Conservation (phyloP, 2,113 vertebrate species). For the Pyxicephalus adspersus region DNA sequence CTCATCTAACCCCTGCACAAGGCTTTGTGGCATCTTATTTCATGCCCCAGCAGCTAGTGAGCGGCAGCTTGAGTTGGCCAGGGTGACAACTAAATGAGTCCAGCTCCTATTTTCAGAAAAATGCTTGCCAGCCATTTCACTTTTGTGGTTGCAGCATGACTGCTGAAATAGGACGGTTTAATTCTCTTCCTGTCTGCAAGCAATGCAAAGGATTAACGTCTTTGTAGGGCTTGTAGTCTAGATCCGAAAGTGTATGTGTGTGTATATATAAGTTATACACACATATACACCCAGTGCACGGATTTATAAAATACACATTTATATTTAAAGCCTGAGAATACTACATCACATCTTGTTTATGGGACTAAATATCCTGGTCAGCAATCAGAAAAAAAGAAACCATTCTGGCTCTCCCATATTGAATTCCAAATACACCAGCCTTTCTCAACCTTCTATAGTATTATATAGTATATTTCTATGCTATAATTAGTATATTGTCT, state of each 20-base stretch:
- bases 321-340: no score
- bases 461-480: no score
- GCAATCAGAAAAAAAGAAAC: no score
- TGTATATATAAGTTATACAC: no score
- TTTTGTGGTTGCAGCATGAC: not conserved
- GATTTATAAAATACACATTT: no score
- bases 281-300: no score
- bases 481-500: no score
- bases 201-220: not conserved
- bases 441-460: no score
- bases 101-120: constrained; percentile 2
- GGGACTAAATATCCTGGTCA: no score
- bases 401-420: no score
- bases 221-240: not conserved
- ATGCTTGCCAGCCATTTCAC: not conserved
- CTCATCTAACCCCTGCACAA: not conserved
- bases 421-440: no score
- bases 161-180: not conserved
- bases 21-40: not conserved
- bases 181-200: not conserved
- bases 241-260: not conserved
- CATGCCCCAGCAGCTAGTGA: not conserved
- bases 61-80: not conserved
- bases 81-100: constrained; percentile 53
- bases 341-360: no score